These are phyloP conservation scores for Pelochelys cantorii DNA, from an alignment of 2,797 vertebrate species.

Conservation along the genomic window DNA sequence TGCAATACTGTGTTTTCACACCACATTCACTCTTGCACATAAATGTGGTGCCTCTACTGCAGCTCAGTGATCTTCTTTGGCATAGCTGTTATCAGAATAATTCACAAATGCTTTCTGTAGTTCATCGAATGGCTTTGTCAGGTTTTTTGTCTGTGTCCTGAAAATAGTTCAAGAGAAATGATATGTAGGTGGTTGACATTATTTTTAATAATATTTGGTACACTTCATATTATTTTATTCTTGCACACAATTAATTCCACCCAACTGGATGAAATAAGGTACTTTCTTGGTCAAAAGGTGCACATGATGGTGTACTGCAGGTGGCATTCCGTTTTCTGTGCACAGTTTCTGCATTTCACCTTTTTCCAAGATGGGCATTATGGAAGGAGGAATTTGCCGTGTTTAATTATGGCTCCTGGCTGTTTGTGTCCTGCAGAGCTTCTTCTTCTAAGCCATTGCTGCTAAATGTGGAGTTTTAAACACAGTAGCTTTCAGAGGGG, in stretches of 20 bases:
- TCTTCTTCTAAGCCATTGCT: no score
- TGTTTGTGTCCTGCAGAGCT: no score
- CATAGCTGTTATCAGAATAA: neutral
- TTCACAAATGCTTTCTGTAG: accelerated
- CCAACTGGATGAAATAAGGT: neutral
- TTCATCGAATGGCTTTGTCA: accelerated
- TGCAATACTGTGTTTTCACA: neutral
- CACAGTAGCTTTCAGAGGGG: neutral
- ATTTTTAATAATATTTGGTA: neutral
- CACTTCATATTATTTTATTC: accelerated
- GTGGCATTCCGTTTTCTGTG: neutral
- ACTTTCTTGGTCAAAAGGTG: neutral
- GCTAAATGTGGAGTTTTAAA: neutral
- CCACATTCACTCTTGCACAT: accelerated
- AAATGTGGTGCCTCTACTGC: accelerated
- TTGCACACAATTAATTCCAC: neutral
- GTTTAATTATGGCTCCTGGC: no score
- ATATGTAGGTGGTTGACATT: accelerated
- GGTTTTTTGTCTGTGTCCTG: neutral
- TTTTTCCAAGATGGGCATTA: no score
- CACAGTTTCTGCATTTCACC: no score
- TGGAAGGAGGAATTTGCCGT: no score
- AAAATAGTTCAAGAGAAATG: neutral
- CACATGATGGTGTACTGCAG: neutral
- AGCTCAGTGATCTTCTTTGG: accelerated